Evolutionary conservation across 1,140 invertebrate genomes (phyloP).

Genomic region (Heliconius hermathena): DNA sequence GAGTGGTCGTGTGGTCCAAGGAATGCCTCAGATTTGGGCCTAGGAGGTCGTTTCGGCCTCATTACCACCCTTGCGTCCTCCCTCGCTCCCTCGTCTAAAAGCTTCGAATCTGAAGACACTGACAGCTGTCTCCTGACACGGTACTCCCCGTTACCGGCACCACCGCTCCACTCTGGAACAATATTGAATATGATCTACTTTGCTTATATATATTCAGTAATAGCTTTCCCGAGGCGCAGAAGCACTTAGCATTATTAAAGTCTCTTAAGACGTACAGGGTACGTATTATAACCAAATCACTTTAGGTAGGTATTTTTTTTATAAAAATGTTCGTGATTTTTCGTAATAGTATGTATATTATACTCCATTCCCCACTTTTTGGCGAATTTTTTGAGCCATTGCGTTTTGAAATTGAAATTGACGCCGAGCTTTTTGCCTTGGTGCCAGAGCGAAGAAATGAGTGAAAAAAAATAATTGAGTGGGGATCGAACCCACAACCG

Average conservation of each 20-base stretch:
- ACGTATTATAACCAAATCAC: neutral
- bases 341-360: too few species aligned
- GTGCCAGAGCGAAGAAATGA: too few species aligned
- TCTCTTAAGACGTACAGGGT: neutral
- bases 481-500: too few species aligned
- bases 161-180: conserved; percentile 85
- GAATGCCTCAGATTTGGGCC: conserved; percentile 94
- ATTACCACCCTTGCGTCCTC: conserved; percentile 93
- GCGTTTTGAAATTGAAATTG: too few species aligned
- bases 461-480: too few species aligned
- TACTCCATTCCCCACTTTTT: too few species aligned
- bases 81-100: conserved; percentile 92
- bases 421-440: too few species aligned
- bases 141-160: conserved; percentile 89
- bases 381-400: too few species aligned
- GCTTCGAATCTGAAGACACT: conserved; percentile 94
- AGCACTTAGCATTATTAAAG: conserved; percentile 31
- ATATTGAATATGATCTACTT: conserved; percentile 32
- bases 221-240: conserved; percentile 22
- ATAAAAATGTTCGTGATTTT: too few species aligned
- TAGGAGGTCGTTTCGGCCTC: conserved; percentile 92
- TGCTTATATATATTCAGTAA: conserved; percentile 23
- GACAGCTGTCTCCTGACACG: conserved; percentile 93
- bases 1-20: conserved; percentile 85
- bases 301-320: neutral